Evolutionary conservation across 2,797 vertebrate species (phyloP).

Genomic region (Arnoldichthys spilopterus): DNA sequence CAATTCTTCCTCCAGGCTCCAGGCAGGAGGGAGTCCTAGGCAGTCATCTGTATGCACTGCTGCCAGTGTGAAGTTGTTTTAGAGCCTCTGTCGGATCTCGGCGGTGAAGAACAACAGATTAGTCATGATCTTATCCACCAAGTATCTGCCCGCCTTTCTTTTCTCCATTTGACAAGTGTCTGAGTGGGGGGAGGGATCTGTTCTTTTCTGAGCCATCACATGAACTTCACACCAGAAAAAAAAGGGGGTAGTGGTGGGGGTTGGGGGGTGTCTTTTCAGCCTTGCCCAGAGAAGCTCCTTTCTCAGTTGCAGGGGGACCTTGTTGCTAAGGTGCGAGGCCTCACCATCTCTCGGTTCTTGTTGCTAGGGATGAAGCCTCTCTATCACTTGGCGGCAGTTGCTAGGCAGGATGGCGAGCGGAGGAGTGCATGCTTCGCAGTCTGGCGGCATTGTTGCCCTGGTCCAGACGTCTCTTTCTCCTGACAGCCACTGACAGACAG

Average conservation of each 20-base stretch:
- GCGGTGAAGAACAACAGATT: slow-evolving; percentile 79
- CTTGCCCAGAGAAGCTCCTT: slow-evolving; percentile 67
- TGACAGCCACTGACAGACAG: slow-evolving; percentile 68
- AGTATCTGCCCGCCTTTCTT: slow-evolving; percentile 78
- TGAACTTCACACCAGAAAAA: slow-evolving; percentile 79
- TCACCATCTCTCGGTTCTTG: slow-evolving; percentile 60
- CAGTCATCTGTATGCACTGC: slow-evolving; percentile 59
- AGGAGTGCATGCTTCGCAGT: slow-evolving; percentile 69
- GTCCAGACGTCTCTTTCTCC: slow-evolving; percentile 77
- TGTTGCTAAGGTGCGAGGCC: slow-evolving; percentile 60
- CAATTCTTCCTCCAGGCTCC: slow-evolving; percentile 9
- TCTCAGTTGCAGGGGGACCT: slow-evolving; percentile 47
- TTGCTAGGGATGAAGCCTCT: slow-evolving; percentile 63
- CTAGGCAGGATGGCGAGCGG: slow-evolving; percentile 72
- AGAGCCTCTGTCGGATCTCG: slow-evolving; percentile 76
- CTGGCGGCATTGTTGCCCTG: slow-evolving; percentile 70
- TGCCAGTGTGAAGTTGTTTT: slow-evolving; percentile 75
- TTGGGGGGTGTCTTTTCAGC: slow-evolving; percentile 67
- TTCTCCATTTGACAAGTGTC: slow-evolving; percentile 78
- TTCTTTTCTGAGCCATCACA: slow-evolving; percentile 76
- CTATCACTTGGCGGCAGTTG: slow-evolving; percentile 68
- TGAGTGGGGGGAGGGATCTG: slow-evolving; percentile 73
- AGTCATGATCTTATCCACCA: slow-evolving; percentile 84
- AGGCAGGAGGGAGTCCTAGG: slow-evolving; percentile 31
- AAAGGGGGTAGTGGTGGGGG: slow-evolving; percentile 52